Evolutionary conservation across 2,797 vertebrate genomes (phyloP).

Genomic region (Syngnathus acus): DNA sequence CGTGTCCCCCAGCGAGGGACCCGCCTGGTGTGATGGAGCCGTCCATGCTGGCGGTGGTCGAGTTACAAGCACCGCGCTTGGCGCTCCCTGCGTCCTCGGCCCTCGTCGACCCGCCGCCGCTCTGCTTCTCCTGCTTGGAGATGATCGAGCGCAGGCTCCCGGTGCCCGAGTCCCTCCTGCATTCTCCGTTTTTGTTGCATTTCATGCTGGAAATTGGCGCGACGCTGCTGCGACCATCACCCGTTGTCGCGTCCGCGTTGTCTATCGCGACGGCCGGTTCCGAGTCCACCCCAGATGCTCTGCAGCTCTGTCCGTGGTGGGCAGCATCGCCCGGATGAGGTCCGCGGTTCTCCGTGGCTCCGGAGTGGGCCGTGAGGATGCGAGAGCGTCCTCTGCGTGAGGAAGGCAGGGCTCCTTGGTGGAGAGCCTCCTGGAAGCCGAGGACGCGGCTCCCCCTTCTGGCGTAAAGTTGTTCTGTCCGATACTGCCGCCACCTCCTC

Average conservation of each 20-base stretch:
- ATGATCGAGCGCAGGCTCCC: constrained; percentile 76
- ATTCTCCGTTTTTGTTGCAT: constrained; percentile 83
- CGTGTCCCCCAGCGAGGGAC: constrained; percentile 62
- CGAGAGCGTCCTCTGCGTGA: constrained; percentile 62
- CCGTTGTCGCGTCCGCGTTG: constrained; percentile 52
- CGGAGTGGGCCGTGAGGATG: constrained; percentile 61
- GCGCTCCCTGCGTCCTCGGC: constrained; percentile 61
- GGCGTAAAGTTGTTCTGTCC: constrained; percentile 75
- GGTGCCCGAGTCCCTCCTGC: constrained; percentile 74
- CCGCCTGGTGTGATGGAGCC: constrained; percentile 66
- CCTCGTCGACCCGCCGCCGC: constrained; percentile 51
- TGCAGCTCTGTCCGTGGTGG: constrained; percentile 55
- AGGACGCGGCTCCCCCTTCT: constrained; percentile 75
- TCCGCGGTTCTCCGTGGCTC: constrained; percentile 56
- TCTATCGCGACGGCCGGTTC: constrained; percentile 47
- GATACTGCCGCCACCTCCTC: constrained; percentile 68
- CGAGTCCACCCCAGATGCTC: constrained; percentile 51
- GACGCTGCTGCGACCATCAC: constrained; percentile 59
- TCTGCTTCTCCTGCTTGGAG: constrained; percentile 71
- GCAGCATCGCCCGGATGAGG: constrained; percentile 67
- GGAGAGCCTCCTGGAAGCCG: constrained; percentile 66
- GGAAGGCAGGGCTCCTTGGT: constrained; percentile 63
- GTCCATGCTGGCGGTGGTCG: constrained; percentile 72
- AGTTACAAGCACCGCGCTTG: constrained; percentile 68
- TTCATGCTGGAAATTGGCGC: constrained; percentile 72